Evolutionary conservation across 2,797 vertebrate genomes (phyloP), one percentile per base, ranked within the genome.

Genomic region (Poecilia picta): DNA sequence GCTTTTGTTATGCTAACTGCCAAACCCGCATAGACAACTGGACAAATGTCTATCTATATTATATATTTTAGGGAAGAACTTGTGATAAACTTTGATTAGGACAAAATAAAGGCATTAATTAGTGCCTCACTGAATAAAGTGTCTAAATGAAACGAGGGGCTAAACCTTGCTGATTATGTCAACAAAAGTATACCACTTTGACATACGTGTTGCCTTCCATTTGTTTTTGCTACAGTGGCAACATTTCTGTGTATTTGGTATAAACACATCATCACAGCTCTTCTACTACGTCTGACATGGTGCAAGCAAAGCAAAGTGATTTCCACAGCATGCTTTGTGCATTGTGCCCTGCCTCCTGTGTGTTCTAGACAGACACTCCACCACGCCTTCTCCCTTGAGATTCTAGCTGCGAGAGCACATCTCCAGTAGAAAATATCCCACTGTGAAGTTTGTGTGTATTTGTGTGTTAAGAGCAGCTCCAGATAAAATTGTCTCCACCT

Each of bases 401-500:
- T 25, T 57, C 49, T 45, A 51, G 18, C 62, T 45, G 47, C 4
- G 36, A 49, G 33, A 20, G 4, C 62, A 16, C 62, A 12, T 68
- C 62, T 76, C 62, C 64, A 68, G 46, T 16, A 49, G 45, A 76
- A 76, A n/a, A 43, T 39, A 33, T 28, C 75, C 62, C 15, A 33
- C 31, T 68, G 75, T 66, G 62, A 76, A 28, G 59, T 66, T 66
- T 36, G 31, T 20, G 31, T 18, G 33, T 53, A 49, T 28, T 47
- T 70, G 36, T 53, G 75, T 53, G 33, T 18, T 53, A 76, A 68
- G 25, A 76, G 15, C 62, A 66, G 41, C 36, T 36, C 33, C 33
- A 68, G 66, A 76, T 51, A 62, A 66, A 39, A 76, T 70, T 25
- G 43, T 33, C 76, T 77, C 28, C 39, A 71, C 39, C 8, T 71